Conservation (phyloP, 2,888 invertebrate species). For the Chrysodeixis includens region DNA sequence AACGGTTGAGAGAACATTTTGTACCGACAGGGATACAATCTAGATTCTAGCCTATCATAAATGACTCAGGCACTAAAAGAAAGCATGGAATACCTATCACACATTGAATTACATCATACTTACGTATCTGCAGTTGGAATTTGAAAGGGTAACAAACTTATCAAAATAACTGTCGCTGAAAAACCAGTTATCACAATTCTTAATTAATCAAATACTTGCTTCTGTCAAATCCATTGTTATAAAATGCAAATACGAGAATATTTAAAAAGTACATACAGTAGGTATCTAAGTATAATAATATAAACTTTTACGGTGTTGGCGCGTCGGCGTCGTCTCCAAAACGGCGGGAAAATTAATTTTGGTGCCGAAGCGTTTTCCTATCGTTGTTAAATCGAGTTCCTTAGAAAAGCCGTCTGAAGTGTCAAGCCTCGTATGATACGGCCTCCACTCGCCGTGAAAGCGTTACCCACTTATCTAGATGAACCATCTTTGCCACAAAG, state of each 20-base stretch:
- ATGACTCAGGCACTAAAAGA: neutral
- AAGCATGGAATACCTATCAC: neutral
- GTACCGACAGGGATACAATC: neutral
- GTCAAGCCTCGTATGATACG: constrained; percentile 61
- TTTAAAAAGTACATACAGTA: constrained; percentile 14
- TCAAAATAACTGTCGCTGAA: constrained; percentile 22
- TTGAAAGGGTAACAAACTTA: constrained; percentile 40
- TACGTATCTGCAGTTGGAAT: neutral
- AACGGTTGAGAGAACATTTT: neutral
- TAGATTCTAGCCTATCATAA: neutral
- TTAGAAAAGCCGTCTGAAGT: constrained; percentile 54
- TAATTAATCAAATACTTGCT: neutral
- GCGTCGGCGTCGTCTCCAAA: neutral
- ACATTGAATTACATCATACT: too few species aligned
- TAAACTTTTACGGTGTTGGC: too few species aligned
- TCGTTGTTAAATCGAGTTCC: constrained; percentile 51
- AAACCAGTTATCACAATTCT: constrained; percentile 29
- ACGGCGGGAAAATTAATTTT: constrained; percentile 47
- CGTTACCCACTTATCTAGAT: constrained; percentile 86
- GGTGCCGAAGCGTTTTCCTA: constrained; percentile 30
- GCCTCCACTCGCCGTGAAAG: constrained; percentile 71
- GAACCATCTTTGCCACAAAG: constrained; percentile 82
- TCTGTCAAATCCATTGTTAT: constrained; percentile 24
- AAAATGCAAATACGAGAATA: constrained; percentile 38
- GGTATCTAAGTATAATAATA: too few species aligned